A percentile compares a stretch with the other conserved stretches of the same genome.
Conservation (phyloP, 2,113 vertebrate genomes). For the Talpa occidentalis region DNA sequence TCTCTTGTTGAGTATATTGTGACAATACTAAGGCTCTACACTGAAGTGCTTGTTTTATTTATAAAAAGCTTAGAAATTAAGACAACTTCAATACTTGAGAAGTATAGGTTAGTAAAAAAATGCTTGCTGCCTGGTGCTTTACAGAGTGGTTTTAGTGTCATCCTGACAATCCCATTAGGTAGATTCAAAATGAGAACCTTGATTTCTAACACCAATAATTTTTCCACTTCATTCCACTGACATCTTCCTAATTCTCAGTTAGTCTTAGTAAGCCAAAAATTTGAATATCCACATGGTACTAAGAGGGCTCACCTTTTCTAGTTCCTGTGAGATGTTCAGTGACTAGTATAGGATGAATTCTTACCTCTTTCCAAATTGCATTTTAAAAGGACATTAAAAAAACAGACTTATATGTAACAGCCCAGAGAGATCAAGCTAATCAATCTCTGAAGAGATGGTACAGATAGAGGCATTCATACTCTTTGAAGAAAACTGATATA, state of each 20-base stretch:
- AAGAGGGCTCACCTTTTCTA: background rate
- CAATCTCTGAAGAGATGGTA: background rate
- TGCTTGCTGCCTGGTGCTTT: background rate
- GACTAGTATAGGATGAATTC: background rate
- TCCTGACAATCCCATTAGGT: background rate
- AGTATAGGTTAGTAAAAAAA: background rate
- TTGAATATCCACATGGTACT: background rate
- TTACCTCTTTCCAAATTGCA: background rate
- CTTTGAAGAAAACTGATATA: background rate
- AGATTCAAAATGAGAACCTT: background rate
- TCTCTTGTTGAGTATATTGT: background rate
- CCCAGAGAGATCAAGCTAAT: background rate
- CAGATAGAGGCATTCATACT: background rate
- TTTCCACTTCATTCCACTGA: background rate
- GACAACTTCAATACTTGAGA: slow-evolving; percentile 6
- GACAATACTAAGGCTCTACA: background rate
- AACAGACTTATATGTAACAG: background rate
- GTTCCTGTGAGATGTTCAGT: background rate
- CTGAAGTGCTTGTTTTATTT: slow-evolving; percentile 39
- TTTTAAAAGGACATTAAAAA: background rate
- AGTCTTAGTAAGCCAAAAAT: background rate
- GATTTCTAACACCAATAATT: background rate
- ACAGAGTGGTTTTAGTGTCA: slow-evolving; percentile 2
- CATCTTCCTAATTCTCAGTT: slow-evolving; percentile 20
- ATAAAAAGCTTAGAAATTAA: slow-evolving; percentile 29